Evolutionary conservation across 2,797 vertebrate species (phyloP).

Genomic region (Neoniphon sammara): DNA sequence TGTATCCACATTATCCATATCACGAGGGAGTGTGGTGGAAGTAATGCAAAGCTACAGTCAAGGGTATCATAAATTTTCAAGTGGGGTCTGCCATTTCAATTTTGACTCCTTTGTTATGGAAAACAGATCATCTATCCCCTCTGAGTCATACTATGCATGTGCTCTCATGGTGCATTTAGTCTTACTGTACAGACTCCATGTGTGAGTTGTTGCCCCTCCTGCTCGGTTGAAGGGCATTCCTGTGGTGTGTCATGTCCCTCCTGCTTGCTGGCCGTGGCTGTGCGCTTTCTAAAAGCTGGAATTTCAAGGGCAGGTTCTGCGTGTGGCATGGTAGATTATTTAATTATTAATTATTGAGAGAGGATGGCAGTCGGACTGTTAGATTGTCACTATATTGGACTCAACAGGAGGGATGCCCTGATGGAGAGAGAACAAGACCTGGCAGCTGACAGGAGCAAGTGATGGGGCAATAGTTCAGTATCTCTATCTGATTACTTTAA

Average conservation of each 20-base stretch:
- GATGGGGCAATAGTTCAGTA: conserved; percentile 17
- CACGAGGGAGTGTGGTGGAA: conserved; percentile 5
- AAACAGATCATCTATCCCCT: conserved; percentile 51
- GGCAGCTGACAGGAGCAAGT: not conserved
- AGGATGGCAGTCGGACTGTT: conserved; percentile 44
- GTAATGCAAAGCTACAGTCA: conserved; percentile 19
- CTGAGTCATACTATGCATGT: conserved; percentile 52
- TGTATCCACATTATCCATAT: not conserved
- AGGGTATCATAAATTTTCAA: conserved; percentile 36
- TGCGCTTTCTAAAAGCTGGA: conserved; percentile 51
- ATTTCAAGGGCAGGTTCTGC: conserved; percentile 72
- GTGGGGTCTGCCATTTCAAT: conserved; percentile 31
- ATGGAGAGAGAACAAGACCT: conserved; percentile 49
- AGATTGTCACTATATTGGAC: conserved; percentile 29
- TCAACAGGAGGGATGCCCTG: conserved; percentile 43
- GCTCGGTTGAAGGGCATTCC: conserved; percentile 74
- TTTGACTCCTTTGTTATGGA: conserved; percentile 50
- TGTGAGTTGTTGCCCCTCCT: conserved; percentile 48
- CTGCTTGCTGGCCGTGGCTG: conserved; percentile 45
- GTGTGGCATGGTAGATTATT: conserved; percentile 34
- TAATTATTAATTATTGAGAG: conserved; percentile 63
- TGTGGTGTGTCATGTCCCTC: conserved; percentile 64
- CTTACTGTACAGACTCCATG: conserved; percentile 69
- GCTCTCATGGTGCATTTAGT: conserved; percentile 60
- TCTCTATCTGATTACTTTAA: conserved; percentile 51